Percentiles rank a stretch among this genome's conserved stretches.
These are phyloP conservation scores for Drosophila tani DNA, from an alignment of 1,140 invertebrate species.

Conservation along the genomic window DNA sequence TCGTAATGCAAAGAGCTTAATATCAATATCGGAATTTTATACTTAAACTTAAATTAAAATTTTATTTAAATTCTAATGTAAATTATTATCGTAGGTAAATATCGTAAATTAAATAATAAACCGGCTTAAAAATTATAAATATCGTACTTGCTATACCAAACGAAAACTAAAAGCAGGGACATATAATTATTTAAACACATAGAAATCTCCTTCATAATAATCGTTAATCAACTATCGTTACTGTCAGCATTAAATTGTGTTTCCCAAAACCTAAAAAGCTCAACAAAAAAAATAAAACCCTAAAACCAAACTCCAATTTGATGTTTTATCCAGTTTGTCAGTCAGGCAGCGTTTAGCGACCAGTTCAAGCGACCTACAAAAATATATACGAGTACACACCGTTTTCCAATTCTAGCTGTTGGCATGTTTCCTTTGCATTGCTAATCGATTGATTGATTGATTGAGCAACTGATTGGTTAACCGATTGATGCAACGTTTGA, in stretches of 20 bases:
- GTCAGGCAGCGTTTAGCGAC: constrained; percentile 49
- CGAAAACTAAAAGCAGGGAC: not conserved
- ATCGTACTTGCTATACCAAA: not conserved
- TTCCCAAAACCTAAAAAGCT: not conserved
- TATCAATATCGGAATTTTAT: no score
- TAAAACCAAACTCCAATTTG: not conserved
- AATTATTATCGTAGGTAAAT: not conserved
- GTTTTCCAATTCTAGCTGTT: constrained; percentile 52
- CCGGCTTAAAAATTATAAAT: not conserved
- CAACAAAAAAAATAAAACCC: not conserved
- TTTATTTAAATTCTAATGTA: not conserved
- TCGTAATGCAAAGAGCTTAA: no score
- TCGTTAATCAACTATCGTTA: not conserved
- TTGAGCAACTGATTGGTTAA: constrained; percentile 57
- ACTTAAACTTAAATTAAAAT: no score
- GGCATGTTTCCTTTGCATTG: constrained; percentile 74
- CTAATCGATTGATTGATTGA: constrained; percentile 62
- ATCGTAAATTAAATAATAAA: constrained; percentile 10
- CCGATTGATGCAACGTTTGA: constrained; percentile 69
- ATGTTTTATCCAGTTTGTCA: constrained; percentile 1
- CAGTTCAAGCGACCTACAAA: constrained; percentile 68
- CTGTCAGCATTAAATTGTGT: not conserved
- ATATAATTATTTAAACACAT: not conserved
- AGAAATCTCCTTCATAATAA: not conserved
- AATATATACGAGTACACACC: constrained; percentile 48